Conservation (phyloP, 2,113 vertebrate species). For the Camelus bactrianus region DNA sequence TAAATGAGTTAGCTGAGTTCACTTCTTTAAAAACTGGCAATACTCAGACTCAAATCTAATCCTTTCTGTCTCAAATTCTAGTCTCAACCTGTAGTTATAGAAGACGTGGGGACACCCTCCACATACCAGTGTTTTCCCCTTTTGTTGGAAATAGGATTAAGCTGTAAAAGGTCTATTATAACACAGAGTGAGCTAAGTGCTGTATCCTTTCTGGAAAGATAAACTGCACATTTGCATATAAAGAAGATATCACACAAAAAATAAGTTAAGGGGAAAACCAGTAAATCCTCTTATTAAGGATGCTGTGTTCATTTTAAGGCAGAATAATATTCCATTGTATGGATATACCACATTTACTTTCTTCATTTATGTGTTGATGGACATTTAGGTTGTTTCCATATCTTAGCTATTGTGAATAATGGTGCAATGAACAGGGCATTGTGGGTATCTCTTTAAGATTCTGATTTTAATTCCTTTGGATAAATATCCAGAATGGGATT, state of each 20-base stretch:
- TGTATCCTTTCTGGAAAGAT: not conserved
- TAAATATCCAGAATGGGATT: not conserved
- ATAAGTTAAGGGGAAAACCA: not conserved
- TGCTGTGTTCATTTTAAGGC: not conserved
- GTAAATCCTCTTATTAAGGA: not conserved
- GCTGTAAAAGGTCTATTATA: slow-evolving; percentile 17
- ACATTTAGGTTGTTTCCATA: not conserved
- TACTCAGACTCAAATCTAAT: not conserved
- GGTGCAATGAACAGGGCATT: not conserved
- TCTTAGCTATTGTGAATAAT: not conserved
- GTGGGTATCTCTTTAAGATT: not conserved
- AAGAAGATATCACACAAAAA: not conserved
- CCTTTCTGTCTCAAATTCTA: not conserved
- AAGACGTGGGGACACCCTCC: not conserved
- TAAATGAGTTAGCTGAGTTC: not conserved
- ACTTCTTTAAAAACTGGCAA: not conserved
- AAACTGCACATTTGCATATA: not conserved
- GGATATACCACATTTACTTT: not conserved
- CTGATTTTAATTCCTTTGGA: not conserved
- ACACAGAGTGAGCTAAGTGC: not conserved
- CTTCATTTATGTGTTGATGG: not conserved
- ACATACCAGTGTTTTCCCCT: not conserved
- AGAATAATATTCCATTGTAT: not conserved
- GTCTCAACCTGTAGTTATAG: not conserved
- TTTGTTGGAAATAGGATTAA: not conserved